Evolutionary conservation across 2,797 vertebrate species (phyloP).

Genomic region (Peromyscus attwateri): DNA sequence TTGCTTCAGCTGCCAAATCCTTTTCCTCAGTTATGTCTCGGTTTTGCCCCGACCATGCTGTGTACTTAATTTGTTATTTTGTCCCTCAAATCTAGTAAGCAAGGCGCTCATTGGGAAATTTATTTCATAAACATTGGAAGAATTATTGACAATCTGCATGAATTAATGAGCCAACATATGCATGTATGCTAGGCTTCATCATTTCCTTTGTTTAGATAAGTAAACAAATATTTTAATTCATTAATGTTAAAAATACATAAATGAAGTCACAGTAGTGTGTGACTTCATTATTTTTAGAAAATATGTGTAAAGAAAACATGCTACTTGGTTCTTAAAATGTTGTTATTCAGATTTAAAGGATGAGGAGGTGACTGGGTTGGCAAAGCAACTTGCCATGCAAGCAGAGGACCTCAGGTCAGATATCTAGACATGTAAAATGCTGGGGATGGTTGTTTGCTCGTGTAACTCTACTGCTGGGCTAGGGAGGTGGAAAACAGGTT

Average conservation of each 20-base stretch:
- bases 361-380: neutral
- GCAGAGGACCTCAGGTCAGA: too few relatives aligned
- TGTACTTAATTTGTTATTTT: conserved; percentile 41
- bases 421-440: too few relatives aligned
- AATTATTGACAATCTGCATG: neutral
- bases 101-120: conserved; percentile 1
- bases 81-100: neutral
- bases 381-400: neutral
- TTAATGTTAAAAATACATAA: conserved; percentile 43
- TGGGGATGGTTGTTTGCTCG: neutral
- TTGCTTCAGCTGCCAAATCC: neutral
- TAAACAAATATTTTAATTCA: conserved; percentile 24
- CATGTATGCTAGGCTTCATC: neutral
- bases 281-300: conserved; percentile 6
- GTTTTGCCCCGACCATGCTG: neutral
- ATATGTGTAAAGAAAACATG: conserved; percentile 27
- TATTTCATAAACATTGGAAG: conserved; percentile 1
- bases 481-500: too few relatives aligned
- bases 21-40: neutral
- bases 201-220: conserved; percentile 24
- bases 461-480: neutral
- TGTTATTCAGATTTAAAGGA: conserved; percentile 13
- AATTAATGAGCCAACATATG: conserved; percentile 15
- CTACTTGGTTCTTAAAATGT: conserved; percentile 14
- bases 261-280: conserved; percentile 3